Percentiles rank a stretch among this genome's conserved stretches.
Evolutionary conservation across 1,140 invertebrate genomes (phyloP).

Genomic region (Nasonia vitripennis): DNA sequence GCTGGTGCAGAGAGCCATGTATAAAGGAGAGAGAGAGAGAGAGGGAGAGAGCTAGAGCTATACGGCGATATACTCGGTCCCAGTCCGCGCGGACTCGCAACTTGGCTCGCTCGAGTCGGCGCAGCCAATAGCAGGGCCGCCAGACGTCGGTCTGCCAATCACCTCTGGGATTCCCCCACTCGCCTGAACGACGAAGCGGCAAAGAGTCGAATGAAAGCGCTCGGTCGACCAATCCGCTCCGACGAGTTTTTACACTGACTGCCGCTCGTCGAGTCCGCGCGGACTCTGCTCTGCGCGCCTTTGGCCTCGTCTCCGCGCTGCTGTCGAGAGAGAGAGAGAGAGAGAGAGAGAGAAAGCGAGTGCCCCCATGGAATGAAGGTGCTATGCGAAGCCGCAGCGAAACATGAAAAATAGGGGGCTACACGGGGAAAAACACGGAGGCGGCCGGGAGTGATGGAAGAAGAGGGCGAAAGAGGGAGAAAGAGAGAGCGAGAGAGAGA

Average conservation of each 20-base stretch:
- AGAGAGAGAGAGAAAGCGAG: constrained; percentile 38
- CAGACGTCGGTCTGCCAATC: constrained; percentile 59
- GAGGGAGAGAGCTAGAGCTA: neutral
- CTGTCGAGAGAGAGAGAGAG: constrained; percentile 14
- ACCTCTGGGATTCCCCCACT: constrained; percentile 13
- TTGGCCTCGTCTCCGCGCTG: constrained; percentile 29
- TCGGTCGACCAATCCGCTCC: constrained; percentile 62
- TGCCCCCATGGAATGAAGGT: constrained; percentile 73
- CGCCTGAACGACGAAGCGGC: constrained; percentile 33
- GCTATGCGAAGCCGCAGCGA: constrained; percentile 75
- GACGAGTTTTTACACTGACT: constrained; percentile 38
- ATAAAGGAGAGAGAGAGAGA: constrained; percentile 23
- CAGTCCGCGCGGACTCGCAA: constrained; percentile 67
- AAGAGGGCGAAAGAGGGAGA: constrained; percentile 43
- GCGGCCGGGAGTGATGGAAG: constrained; percentile 52
- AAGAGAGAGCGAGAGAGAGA: constrained; percentile 28
- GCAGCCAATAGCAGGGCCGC: constrained; percentile 57
- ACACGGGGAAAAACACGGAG: constrained; percentile 74
- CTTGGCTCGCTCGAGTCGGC: constrained; percentile 48
- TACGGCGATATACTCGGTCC: constrained; percentile 22
- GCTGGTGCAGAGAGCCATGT: constrained; percentile 45
- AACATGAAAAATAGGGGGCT: constrained; percentile 76
- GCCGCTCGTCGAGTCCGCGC: constrained; percentile 63
- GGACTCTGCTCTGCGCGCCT: constrained; percentile 60
- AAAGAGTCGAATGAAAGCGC: constrained; percentile 64